Base-by-base conservation (phyloP, 37 sponge, comb jelly and placozoan species). In the Theonella swinhoei region DNA sequence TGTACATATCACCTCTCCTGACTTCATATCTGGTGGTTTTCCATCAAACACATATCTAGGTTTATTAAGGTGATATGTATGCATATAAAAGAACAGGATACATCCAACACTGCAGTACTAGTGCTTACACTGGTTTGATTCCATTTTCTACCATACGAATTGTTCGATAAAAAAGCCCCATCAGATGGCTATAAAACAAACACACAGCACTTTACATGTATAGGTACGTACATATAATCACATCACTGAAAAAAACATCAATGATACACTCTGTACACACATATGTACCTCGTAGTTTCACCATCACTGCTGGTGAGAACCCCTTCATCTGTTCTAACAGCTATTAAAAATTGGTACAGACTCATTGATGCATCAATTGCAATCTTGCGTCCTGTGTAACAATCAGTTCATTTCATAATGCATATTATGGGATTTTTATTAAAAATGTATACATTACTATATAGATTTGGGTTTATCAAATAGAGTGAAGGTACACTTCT, bases 341-440 rank as follows among this genome's bases (percentile, higher is more conserved):
- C 99, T 54, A 99, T 99, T 40, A 99, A 83, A 42, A 99, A 99
- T 92, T 99, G 99, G 83, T 99, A 99, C 1, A 99, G 42, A 69
- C 97, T 77, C 99, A 99, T 99, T 58, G 97, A 97, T 0, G 99
- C 99, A 88, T 99, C 99, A 72, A 99, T 91, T 25, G 99, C 99
- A 23, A 99, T 87, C 67, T 96, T 99, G 7, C 99, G 88, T 30
- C 98, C 98, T 91, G 71, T n/a, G 64, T 23, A 75, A 64, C 24
- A 43, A 22, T 22, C n/a, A n/a, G n/a, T n/a, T n/a, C n/a, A n/a
- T n/a, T n/a, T n/a, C n/a, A n/a, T n/a, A n/a, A n/a, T n/a, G n/a
- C n/a, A n/a, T n/a, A n/a, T n/a, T n/a, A n/a, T n/a, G n/a, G n/a
- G n/a, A n/a, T n/a, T n/a, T n/a, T n/a, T n/a, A n/a, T n/a, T n/a